A percentile compares a stretch with the other conserved stretches of the same genome.
phyloP scores from a whole-genome alignment of 2,888 invertebrate genomes.

The Tetramorium bicarinatum region DNA sequence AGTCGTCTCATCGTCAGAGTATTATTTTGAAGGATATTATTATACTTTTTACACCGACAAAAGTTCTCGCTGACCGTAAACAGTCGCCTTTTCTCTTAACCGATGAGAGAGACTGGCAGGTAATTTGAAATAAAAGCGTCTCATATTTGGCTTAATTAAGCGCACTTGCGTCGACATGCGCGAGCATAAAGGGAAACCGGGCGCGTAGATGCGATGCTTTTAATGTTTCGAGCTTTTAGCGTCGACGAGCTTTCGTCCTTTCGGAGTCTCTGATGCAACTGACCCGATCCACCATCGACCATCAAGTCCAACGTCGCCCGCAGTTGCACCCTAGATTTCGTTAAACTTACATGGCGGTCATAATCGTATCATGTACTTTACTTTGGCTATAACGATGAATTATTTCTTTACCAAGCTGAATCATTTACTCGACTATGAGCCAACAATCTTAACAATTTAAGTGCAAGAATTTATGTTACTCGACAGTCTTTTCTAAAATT shows the following conservation, averaged over 20 bases:
- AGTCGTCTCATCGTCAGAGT: no score
- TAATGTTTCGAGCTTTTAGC: constrained; percentile 79
- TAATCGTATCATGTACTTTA: constrained; percentile 76
- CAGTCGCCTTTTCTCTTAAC: constrained; percentile 27
- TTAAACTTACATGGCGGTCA: constrained; percentile 68
- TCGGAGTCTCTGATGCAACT: constrained; percentile 36
- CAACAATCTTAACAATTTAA: not conserved
- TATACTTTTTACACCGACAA: not conserved
- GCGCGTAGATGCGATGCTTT: constrained; percentile 72
- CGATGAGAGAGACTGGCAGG: constrained; percentile 27
- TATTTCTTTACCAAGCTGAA: not conserved
- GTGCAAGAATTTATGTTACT: not conserved
- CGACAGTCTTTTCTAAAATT: not conserved
- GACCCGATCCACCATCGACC: constrained; percentile 4
- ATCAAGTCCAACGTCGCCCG: constrained; percentile 49
- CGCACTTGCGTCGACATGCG: constrained; percentile 36
- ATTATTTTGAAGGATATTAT: not conserved
- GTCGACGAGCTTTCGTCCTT: constrained; percentile 66
- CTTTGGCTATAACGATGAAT: constrained; percentile 58
- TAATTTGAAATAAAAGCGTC: constrained; percentile 75
- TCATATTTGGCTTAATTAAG: constrained; percentile 71
- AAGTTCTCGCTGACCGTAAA: not conserved
- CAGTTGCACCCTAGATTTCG: constrained; percentile 72
- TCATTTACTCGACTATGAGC: not conserved
- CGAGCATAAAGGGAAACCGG: constrained; percentile 42